Evolutionary conservation across 2,113 vertebrate genomes (phyloP), one percentile per base, ranked within the genome.

Genomic region (Rhea americana): DNA sequence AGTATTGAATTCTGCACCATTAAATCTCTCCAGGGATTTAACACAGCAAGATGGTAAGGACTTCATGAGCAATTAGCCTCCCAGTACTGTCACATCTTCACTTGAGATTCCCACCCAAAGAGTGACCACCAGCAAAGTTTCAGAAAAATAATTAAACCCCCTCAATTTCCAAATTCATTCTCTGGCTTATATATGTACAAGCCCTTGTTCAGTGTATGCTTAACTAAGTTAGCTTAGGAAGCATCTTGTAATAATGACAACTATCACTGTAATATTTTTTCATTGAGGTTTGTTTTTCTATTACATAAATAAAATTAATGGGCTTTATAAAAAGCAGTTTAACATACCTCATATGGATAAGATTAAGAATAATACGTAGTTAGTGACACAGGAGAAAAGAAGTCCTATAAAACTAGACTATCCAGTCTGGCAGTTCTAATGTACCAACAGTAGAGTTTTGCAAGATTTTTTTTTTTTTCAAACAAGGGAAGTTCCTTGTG

Each of bases 391-490:
- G 25, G 86, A 53, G 48, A 63, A n/a, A 72, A 74, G 8, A 47
- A 75, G 45, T 66, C 14, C 68, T 30, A 75, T 45, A 66, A 83
- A 96, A 97, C 87, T 10, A 22, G 91, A 87, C 61, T 67, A 91
- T 89, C 94, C 91, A 90, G 94, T 73, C 73, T 78, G 85, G 92
- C 90, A 83, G 63, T 87, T 90, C 62, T 41, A 90, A 58, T 77
- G 48, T 58, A 79, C 45, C n/a, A 71, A 68, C 43, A 59, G 17
- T 5, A 85, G 41, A 21, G 71, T 94, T 90, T 87, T 85, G 90
- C 75, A 96, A 96, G 7, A 4, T 0, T 37, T 72, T 26, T 79
- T 72, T 26, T 79, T 35, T 79, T 74, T 94, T 82, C 51, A 43
- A 90, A 91, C n/a, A 75, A 55, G 16, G 10, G 8, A 93, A 83